Percentiles rank a stretch among this genome's conserved stretches.
Conservation (phyloP, 2,888 invertebrate species). For the Zele albiditarsus region DNA sequence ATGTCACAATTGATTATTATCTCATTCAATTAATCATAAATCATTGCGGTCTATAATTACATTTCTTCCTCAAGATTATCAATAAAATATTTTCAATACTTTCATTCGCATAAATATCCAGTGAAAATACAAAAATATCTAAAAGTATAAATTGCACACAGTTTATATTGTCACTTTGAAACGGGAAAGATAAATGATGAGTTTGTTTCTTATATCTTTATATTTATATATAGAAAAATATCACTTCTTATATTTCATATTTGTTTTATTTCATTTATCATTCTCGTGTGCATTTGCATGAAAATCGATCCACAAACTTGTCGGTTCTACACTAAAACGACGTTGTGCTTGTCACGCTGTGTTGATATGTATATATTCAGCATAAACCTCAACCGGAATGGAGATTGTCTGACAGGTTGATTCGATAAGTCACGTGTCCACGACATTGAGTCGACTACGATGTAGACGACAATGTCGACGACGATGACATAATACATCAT, state of each 20-base stretch:
- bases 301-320: neutral
- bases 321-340: neutral
- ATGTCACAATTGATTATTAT: too few species aligned
- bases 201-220: neutral
- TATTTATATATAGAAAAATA: neutral
- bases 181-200: too few species aligned
- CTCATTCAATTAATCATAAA: too few species aligned
- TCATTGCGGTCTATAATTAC: too few species aligned
- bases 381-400: neutral
- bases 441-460: neutral
- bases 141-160: too few species aligned
- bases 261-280: neutral
- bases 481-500: neutral
- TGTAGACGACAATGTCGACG: neutral
- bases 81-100: too few species aligned
- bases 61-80: too few species aligned
- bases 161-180: too few species aligned
- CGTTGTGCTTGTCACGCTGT: neutral
- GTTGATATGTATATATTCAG: neutral
- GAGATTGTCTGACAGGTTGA: slow-evolving; percentile 9
- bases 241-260: neutral
- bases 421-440: neutral
- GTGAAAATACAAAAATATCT: too few species aligned
- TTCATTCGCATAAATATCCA: too few species aligned
- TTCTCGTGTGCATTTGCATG: neutral